These are phyloP conservation scores for Eulemur coronatus DNA, from an alignment of 2,797 vertebrate genomes.

Conservation along the genomic window DNA sequence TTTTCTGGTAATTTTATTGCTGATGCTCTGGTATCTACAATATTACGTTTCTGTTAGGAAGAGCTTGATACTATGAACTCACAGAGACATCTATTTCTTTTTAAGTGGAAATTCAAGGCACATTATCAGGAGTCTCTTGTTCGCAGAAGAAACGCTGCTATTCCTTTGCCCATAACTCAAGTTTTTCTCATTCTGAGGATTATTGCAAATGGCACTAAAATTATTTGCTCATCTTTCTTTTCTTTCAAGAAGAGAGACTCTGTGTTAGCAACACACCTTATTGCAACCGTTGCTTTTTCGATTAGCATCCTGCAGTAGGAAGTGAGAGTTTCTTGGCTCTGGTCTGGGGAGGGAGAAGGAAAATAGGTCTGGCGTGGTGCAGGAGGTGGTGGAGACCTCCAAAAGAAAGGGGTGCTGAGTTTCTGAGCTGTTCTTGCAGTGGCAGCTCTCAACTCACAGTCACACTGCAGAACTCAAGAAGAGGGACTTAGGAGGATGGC, in stretches of 20 bases:
- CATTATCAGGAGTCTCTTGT: slow-evolving; percentile 36
- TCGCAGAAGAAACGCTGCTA: not conserved
- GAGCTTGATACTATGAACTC: slow-evolving; percentile 24
- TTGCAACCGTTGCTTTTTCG: not conserved
- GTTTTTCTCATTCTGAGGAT: slow-evolving; percentile 32
- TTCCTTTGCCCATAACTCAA: slow-evolving; percentile 27
- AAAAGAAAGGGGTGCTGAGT: not conserved
- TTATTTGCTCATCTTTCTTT: slow-evolving; percentile 48
- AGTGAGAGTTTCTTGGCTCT: not conserved
- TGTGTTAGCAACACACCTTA: slow-evolving; percentile 12
- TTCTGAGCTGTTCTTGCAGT: not conserved
- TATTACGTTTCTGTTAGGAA: slow-evolving; percentile 53
- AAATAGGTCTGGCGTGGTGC: not conserved
- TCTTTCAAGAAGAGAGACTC: not conserved
- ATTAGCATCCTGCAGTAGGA: not conserved
- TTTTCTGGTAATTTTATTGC: slow-evolving; percentile 59
- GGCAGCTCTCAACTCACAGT: not conserved
- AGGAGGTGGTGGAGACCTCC: not conserved
- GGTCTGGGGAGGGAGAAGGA: not conserved
- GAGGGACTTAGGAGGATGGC: not conserved
- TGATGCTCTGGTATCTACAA: not conserved
- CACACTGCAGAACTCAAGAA: not conserved
- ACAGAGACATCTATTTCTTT: slow-evolving; percentile 59
- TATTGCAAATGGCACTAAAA: slow-evolving; percentile 9
- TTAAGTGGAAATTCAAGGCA: slow-evolving; percentile 63